Conservation (phyloP, 2,888 invertebrate genomes). For the Nephrotoma flavescens region DNA sequence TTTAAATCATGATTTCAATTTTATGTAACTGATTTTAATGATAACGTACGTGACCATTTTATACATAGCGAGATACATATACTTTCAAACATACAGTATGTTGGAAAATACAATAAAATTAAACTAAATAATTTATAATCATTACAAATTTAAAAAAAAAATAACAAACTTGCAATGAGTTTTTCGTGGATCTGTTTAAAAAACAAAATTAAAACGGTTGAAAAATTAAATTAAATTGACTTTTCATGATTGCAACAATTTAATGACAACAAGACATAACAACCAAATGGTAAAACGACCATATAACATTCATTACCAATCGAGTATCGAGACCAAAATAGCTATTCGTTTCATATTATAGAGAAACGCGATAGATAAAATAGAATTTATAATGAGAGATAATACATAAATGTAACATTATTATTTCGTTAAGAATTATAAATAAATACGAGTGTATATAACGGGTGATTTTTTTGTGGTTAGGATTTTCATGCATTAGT, state of each 20-base stretch:
- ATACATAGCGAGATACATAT: not conserved
- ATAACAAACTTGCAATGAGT: not conserved
- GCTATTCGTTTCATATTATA: not conserved
- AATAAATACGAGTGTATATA: not conserved
- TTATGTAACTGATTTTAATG: not conserved
- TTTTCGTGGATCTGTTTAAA: not conserved
- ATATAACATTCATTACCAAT: not conserved
- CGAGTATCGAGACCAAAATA: not conserved
- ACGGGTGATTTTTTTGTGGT: too few relatives aligned
- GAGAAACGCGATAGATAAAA: not conserved
- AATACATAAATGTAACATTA: not conserved
- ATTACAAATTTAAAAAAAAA: not conserved
- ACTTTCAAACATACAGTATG: not conserved
- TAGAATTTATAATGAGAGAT: not conserved
- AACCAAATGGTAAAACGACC: not conserved
- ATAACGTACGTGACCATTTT: not conserved
- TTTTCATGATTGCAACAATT: not conserved
- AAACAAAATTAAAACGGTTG: not conserved
- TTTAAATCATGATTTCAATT: not conserved
- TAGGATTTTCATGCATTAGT: too few relatives aligned
- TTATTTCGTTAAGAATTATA: not conserved
- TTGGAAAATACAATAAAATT: not conserved
- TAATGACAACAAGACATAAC: not conserved
- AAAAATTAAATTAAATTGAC: not conserved
- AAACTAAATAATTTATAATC: not conserved